Conservation (phyloP, 2,113 vertebrate genomes). For the Aix galericulata region DNA sequence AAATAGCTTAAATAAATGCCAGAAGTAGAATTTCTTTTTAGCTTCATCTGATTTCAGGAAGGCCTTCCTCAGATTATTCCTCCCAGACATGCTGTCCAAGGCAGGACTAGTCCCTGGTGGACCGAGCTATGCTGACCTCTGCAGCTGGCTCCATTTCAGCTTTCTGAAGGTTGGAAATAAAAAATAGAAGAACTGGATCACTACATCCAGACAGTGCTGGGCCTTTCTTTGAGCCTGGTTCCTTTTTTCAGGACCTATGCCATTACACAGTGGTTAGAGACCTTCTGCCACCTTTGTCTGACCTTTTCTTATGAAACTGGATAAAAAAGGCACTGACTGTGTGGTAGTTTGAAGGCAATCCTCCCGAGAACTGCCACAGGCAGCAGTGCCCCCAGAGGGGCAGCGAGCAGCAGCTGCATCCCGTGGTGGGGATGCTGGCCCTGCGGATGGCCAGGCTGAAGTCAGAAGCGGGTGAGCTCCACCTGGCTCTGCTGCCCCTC, state of each 20-base stretch:
- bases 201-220: background rate
- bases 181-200: background rate
- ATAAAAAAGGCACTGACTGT: background rate
- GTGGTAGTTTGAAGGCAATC: background rate
- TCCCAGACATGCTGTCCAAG: background rate
- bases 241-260: background rate
- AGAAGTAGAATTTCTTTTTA: constrained; percentile 19
- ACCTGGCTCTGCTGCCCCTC: background rate
- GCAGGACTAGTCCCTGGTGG: background rate
- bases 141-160: background rate
- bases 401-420: background rate
- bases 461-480: background rate
- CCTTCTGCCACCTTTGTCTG: background rate
- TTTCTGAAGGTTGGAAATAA: background rate
- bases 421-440: background rate
- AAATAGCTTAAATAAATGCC: constrained; percentile 37
- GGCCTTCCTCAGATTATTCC: constrained; percentile 19
- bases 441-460: background rate
- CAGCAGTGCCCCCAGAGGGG: background rate
- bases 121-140: background rate
- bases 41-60: constrained; percentile 39
- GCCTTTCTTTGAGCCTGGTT: background rate
- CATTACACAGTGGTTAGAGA: background rate
- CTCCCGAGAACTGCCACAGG: background rate
- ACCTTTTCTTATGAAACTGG: background rate